Evolutionary conservation across 2,113 vertebrate genomes (phyloP), one percentile per base, ranked within the genome.

Genomic region (Isurus oxyrinchus): DNA sequence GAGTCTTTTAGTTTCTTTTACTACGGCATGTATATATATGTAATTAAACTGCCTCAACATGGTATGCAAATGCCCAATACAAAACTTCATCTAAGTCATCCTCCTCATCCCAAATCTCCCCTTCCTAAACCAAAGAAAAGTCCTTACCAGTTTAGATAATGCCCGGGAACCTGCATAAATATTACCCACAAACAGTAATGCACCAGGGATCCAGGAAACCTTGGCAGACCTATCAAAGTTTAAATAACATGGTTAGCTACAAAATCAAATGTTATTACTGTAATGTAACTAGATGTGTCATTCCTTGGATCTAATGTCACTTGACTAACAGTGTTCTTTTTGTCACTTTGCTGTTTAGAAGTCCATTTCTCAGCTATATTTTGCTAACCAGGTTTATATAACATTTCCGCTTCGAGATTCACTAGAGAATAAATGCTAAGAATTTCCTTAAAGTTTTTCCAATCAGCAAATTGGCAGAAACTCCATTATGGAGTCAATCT

Each of bases 131-230:
- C 40, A 72, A 97, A 97, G 96, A 66, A 94, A 1, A 0, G 96
- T 96, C 98, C 98, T 98, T 97, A 99, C 99, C 97, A 99, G 97
- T 97, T 97, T 98, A 94, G 99, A 99, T 13, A 99, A 97, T 0
- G 99, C 98, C 97, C 98, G 98, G 96, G 99, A 99, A 63, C 99
- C 99, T 10, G 99, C 98, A 94, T 99, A 99, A 97, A 99, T 99
- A 96, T 98, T 98, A 44, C 99, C 99, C 72, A 99, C 98, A 97
- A 99, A 99, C 95, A 99, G 97, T 69, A 98, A 69, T 0, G 98
- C 98, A 63, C 98, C 99, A 49, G 99, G 99, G 96, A 99, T 98
- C 99, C 99, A 99, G 0, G 98, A 98, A 84, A 98, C 96, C 96
- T 98, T 97, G 79, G 98, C 97, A 96, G 98, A 98, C 96, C 99